Conservation (phyloP, 2,797 vertebrate genomes). For the Dromococcyx pavoninus region DNA sequence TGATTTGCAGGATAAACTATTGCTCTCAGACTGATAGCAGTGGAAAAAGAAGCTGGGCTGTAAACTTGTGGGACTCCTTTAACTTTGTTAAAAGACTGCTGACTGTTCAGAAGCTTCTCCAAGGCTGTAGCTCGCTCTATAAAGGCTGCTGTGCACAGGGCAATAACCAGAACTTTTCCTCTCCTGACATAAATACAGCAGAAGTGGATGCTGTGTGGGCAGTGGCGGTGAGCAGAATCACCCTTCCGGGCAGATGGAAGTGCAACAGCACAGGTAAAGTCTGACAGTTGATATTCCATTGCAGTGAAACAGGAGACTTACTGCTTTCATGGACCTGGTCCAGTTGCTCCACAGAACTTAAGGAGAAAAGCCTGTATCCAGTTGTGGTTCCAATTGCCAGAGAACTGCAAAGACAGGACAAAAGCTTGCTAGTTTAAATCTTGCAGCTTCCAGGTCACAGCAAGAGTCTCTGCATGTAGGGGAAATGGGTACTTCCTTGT, state of each 20-base stretch:
- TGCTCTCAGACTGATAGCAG: neutral
- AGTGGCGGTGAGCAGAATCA: neutral
- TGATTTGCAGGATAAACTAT: neutral
- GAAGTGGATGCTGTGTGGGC: neutral
- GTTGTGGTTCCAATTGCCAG: constrained; percentile 88
- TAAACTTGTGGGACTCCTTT: neutral
- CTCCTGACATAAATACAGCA: neutral
- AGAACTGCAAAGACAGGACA: constrained; percentile 78
- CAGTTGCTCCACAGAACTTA: constrained; percentile 91
- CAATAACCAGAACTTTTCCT: neutral
- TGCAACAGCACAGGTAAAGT: neutral
- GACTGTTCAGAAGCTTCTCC: neutral
- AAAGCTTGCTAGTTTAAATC: neutral
- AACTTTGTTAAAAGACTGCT: neutral
- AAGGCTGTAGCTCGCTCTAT: neutral
- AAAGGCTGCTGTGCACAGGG: neutral
- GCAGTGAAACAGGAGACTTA: constrained; percentile 71
- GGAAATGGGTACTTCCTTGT: accelerated
- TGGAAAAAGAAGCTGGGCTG: neutral
- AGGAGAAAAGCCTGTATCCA: constrained; percentile 90
- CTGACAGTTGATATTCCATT: neutral
- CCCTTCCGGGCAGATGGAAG: neutral
- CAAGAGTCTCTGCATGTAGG: neutral
- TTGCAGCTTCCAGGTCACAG: neutral
- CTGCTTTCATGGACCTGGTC: constrained; percentile 93